Evolutionary conservation across 2,888 invertebrate genomes (phyloP), one percentile per base, ranked within the genome.

Genomic region (Pammene fasciana): DNA sequence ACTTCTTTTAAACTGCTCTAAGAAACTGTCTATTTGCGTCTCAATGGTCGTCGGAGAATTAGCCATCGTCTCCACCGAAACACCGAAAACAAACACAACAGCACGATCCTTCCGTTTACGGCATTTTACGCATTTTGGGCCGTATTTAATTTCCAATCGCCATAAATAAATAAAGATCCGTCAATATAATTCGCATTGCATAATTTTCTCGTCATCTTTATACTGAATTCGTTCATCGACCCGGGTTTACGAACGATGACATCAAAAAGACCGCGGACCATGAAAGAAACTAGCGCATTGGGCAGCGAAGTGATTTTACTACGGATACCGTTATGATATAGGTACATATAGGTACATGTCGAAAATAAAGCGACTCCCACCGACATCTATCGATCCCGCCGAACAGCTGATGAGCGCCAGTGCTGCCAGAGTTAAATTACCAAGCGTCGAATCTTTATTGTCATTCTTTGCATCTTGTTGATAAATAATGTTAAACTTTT

Each of bases 21-120:
- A 90, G 92, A 96, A 96, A 92, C 95, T 95, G 94, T 96, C 96
- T 92, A 96, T 96, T 93, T 96, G 96, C 81, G 95, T 96, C 93
- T 96, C 96, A 86, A 96, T 95, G 78, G 94, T 96, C 75, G 94
- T 94, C 75, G 95, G 94, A 78, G 95, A 94, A 85, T 89, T 93
- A 77, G 94, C 94, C 94, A 94, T 94, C 83, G 89, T 90, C 85
- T 84, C 88, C 87, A 89, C 87, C 89, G 88, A 88, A 87, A 90
- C 91, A 88, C 86, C 87, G 82, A 87, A 89, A 90, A 89, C 91
- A 91, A 90, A 91, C 89, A 89, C 86, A 83, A 84, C 82, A 82
- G 65, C 85, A 78, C 80, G 79, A 82, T 78, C 80, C 79, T 77
- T 79, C 77, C 74, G 77, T 78, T 80, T 79, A 82, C 74, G 76